Evolutionary conservation across 1,140 invertebrate species (phyloP).

Genomic region (Drosophila asahinai): DNA sequence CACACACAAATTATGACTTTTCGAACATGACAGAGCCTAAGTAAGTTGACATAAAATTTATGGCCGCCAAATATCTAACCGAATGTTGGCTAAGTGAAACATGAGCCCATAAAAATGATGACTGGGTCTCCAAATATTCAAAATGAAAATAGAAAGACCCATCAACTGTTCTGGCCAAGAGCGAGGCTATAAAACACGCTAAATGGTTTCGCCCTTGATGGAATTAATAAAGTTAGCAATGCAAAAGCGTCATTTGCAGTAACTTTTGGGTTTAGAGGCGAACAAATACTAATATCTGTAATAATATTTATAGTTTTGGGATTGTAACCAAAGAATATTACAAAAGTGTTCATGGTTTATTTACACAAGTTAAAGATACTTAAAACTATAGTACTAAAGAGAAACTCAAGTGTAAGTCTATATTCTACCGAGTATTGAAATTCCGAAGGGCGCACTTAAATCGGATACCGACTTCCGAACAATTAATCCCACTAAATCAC

Average conservation of each 20-base stretch:
- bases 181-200: slow-evolving; percentile 39
- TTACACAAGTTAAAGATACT: background rate
- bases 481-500: slow-evolving; percentile 31
- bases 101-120: slow-evolving; percentile 73
- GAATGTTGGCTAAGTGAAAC: slow-evolving; percentile 70
- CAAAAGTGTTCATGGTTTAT: background rate
- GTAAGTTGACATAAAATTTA: slow-evolving; percentile 64
- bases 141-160: slow-evolving; percentile 39
- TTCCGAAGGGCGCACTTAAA: background rate
- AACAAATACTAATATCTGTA: background rate
- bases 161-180: slow-evolving; percentile 34
- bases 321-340: background rate
- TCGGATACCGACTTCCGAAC: background rate
- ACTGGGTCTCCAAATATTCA: slow-evolving; percentile 37
- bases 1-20: slow-evolving; percentile 47
- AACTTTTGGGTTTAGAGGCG: background rate
- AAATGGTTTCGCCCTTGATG: slow-evolving; percentile 39
- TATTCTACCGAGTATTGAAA: too few relatives aligned
- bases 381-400: too few relatives aligned
- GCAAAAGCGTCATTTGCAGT: slow-evolving; percentile 1
- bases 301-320: slow-evolving; percentile 11
- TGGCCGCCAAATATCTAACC: slow-evolving; percentile 15
- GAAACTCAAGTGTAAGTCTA: too few relatives aligned
- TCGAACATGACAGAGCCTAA: slow-evolving; percentile 63
- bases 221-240: slow-evolving; percentile 25